Evolutionary conservation across 2,113 vertebrate genomes (phyloP).

Genomic region (Paratilapia polleni): DNA sequence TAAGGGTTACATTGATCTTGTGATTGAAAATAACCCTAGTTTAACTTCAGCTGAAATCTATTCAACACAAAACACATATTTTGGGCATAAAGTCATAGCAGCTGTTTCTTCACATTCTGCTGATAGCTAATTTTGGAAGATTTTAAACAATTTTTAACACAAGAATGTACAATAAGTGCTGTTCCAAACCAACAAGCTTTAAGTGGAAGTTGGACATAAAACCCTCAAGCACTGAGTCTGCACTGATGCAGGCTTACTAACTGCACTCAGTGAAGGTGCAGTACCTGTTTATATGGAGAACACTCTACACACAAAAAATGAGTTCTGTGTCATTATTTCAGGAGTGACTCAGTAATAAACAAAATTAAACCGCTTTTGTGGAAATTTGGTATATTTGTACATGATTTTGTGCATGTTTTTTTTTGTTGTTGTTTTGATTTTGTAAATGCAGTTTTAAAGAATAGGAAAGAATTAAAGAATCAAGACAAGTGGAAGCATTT

Average conservation of each 20-base stretch:
- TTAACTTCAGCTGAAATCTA: neutral
- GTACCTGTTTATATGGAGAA: neutral
- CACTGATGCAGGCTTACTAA: neutral
- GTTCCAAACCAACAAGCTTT: neutral
- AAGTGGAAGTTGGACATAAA: too few relatives aligned
- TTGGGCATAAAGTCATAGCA: neutral
- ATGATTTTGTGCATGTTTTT: too few relatives aligned
- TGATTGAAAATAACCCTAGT: neutral
- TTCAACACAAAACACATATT: neutral
- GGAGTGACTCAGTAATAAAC: neutral
- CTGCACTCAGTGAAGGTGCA: neutral
- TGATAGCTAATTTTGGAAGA: too few relatives aligned
- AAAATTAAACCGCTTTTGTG: rapidly evolving
- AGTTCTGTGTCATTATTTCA: neutral
- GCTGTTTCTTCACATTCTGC: neutral
- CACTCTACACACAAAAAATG: neutral
- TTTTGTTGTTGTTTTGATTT: neutral
- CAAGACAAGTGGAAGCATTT: too few relatives aligned
- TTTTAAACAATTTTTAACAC: too few relatives aligned
- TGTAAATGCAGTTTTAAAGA: too few relatives aligned
- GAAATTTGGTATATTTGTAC: too few relatives aligned
- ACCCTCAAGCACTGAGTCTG: neutral
- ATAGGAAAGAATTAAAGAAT: too few relatives aligned
- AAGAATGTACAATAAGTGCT: too few relatives aligned
- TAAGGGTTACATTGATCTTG: neutral